Base-by-base conservation (phyloP, 2,113 vertebrate species). In the Apus apus region DNA sequence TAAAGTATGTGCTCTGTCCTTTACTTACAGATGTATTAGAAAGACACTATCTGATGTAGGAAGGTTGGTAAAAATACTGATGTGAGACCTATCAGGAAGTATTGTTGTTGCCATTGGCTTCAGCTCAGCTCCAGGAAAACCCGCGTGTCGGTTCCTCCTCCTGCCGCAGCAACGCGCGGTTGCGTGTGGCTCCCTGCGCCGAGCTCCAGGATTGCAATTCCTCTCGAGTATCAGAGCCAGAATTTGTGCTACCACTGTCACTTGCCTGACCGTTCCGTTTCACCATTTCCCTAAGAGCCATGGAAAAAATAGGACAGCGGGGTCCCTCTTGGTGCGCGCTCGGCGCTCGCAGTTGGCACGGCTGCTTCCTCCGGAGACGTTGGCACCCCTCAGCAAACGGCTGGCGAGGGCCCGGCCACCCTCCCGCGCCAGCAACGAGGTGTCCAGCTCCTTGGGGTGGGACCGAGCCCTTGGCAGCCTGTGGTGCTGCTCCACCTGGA, bases 61-160 rank as follows among this genome's bases (percentile, higher is more conserved):
- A 86, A 91, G 87, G 89, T 71, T 94, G 85, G 78, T 93, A 82
- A 85, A 96, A 48, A 48, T 91, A 82, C n/a, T 93, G 94, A 75
- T 93, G 96, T 8, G 65, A 96, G 89, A 94, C 94, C 94, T 74
- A 71, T 87, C 13, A 38, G 89, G 53, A 92, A 95, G 65, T 80
- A 60, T 88, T 76, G 94, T 85, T 64, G 30, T 94, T 95, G 87
- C 91, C 89, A 87, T 79, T 94, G 90, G 90, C 93, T 96, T 66
- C 87, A 83, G 85, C 89, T 94, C 95, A 89, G 95, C 91, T 74
- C 79, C 91, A 79, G 79, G 81, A 96, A 85, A 95, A 81, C 30
- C 72, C 25, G 15, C 1, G 27, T 30, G 79, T 88, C 2, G 50
- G 46, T 94, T 85, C 78, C 88, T 93, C 70, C 87, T 91, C 10